Evolutionary conservation across 2,797 vertebrate species (phyloP), one percentile per base, ranked within the genome.

Genomic region (Darevskia mixta): DNA sequence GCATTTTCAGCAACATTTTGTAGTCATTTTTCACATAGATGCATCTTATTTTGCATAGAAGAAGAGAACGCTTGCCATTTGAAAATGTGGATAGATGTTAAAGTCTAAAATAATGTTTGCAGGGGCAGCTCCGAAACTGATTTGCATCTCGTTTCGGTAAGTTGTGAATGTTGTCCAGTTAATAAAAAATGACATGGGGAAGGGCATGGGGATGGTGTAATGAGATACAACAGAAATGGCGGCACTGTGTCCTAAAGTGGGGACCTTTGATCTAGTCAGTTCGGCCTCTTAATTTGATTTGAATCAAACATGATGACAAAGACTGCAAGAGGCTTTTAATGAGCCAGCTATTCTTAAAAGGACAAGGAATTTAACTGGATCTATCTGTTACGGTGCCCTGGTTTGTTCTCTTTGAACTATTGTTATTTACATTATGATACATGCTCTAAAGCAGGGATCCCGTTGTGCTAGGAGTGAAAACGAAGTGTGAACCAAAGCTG

Each of bases 281-380:
- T 64, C 79, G 86, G 91, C 88, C 92, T 87, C 85, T 93, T 94
- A 83, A 94, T 94, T 90, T 91, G 95, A 95, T 86, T 92, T 95
- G 89, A 93, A 87, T 95, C 91, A 93, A 8, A 13, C 86, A 66
- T 90, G 92, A 71, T 87, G 91, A 93, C 89, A 94, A 82, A 86
- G 87, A 83, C 75, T 67, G 91, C 77, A 83, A 20, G 69, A 81
- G 83, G 77, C 23, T 91, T 32, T 86, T 89, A 91, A 88, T 85
- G 85, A 91, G 80, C 64, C 91, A 69, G 88, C 72, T 90, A 87
- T 88, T 89, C 86, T 23, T 61, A 90, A 80, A 91, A 5, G 29
- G 0, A 77, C 8, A 45, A 43, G 4, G 1, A 8, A 86, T 91
- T 82, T 93, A 32, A 25, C 80, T 89, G 73, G 66, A 80, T 35